Base-by-base conservation (phyloP, 2,888 invertebrate genomes). In the Agriotes lineatus region DNA sequence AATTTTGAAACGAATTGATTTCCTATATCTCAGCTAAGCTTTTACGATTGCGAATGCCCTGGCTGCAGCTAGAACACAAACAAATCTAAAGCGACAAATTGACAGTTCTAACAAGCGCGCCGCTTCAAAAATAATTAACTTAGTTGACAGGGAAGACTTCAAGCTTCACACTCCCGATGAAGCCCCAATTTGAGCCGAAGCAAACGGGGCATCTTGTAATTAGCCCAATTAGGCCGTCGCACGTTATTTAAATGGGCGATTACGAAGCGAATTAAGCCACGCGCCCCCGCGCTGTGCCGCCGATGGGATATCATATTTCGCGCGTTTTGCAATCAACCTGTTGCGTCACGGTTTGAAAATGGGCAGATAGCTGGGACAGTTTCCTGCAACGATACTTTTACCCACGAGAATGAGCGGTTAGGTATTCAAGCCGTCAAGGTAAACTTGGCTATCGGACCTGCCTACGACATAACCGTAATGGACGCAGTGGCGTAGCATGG, bases 341-440 rank as follows among this genome's bases (percentile, higher is more conserved):
- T 45, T 45, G 19, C 45, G 16, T 45, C 45, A 18, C 19, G 22
- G 14, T 14, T 22, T 48, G 22, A 48, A 48, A 48, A 48, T 48
- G 48, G 22, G 2, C 48, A 48, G 25, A 20, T 4, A n/a, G n/a
- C 20, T 12, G 1, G 48, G 48, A 48, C 20, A 7, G 18, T 3
- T 5, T 14, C 9, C 10, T 18, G 2, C 7, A 22, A 7, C 1
- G 22, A 16, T 12, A 48, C 48, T 48, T 48, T 48, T 48, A 48
- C 22, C 9, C 2, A 52, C 33, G 39, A 52, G 52, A 61, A 50
- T 61, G 39, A 61, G 52, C 25, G 37, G 35, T 37, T 52, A 39
- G 52, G 52, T 61, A 52, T 61, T 50, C 61, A 19, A 60, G 25
- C 52, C 22, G 20, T 61, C 61, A 61, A 61, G 61, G 61, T 25